phyloP scores from a whole-genome alignment of 2,888 invertebrate species.

The Dryadula phaetusa region DNA sequence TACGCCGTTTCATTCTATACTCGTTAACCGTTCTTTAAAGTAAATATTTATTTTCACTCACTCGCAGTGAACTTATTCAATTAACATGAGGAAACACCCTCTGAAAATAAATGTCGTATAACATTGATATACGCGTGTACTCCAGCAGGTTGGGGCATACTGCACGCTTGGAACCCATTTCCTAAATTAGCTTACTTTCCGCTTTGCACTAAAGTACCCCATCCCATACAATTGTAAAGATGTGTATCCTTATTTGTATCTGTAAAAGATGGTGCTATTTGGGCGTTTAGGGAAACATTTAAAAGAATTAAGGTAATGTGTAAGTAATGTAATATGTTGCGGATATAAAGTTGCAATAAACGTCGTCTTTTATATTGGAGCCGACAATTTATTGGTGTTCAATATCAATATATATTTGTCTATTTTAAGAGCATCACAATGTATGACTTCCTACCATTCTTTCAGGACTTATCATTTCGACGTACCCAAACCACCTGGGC shows the following conservation, averaged over 20 bases:
- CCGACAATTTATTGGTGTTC: too few species aligned
- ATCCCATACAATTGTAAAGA: constrained; percentile 37
- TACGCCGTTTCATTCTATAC: not conserved
- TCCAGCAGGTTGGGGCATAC: constrained; percentile 40
- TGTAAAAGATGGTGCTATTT: constrained; percentile 28
- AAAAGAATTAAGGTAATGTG: constrained; percentile 14
- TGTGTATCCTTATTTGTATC: constrained; percentile 27
- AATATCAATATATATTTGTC: not conserved
- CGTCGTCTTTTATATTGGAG: not conserved
- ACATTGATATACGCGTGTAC: constrained; percentile 37
- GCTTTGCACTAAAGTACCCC: constrained; percentile 40
- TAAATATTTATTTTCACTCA: constrained; percentile 19
- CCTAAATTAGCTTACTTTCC: constrained; percentile 45
- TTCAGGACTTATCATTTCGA: too few species aligned
- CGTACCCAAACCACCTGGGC: too few species aligned
- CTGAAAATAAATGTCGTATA: constrained; percentile 39
- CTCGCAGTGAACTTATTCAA: constrained; percentile 21
- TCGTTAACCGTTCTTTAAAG: not conserved
- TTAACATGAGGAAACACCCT: constrained; percentile 19
- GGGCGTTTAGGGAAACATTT: constrained; percentile 26
- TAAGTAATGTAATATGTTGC: constrained; percentile 7
- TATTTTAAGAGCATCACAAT: too few species aligned
- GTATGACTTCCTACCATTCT: too few species aligned
- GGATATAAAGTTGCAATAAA: not conserved
- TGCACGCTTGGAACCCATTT: constrained; percentile 42